A percentile compares a stretch with the other conserved stretches of the same genome.
Evolutionary conservation across 2,113 vertebrate species (phyloP).

Genomic region (Oncorhynchus mykiss): DNA sequence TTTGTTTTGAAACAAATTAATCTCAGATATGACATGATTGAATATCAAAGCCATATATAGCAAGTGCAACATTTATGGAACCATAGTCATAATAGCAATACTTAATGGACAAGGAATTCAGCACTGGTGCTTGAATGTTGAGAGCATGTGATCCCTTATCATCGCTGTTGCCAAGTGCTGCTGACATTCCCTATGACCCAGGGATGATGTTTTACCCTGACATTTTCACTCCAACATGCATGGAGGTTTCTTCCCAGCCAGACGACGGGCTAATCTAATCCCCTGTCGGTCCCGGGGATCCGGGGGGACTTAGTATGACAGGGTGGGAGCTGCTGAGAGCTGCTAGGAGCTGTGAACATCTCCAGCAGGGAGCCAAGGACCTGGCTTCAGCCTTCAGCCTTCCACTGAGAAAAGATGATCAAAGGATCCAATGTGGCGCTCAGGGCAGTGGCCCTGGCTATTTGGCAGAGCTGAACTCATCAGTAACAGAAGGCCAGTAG

Average conservation of each 20-base stretch:
- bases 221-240: constrained; percentile 42
- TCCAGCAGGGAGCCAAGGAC: constrained; percentile 32
- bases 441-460: constrained; percentile 16
- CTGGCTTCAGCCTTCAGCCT: background rate
- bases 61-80: too few species aligned
- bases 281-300: constrained; percentile 33
- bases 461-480: constrained; percentile 21
- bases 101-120: background rate
- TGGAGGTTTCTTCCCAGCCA: constrained; percentile 27
- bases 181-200: constrained; percentile 16
- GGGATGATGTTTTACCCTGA: constrained; percentile 35
- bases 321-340: constrained; percentile 31
- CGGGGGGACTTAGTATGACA: constrained; percentile 47
- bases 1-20: background rate
- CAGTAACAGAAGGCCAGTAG: constrained; percentile 22
- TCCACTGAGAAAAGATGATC: constrained; percentile 49
- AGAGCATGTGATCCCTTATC: constrained; percentile 14
- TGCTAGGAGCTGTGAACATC: constrained; percentile 9
- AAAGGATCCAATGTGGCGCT: constrained; percentile 48
- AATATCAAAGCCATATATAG: constrained; percentile 7
- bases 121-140: background rate
- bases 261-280: constrained; percentile 58
- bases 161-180: constrained; percentile 7
- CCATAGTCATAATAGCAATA: background rate
- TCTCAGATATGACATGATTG: constrained; percentile 1